phyloP scores from a whole-genome alignment of 1,140 invertebrate species.

The Mycetomoellerius zeteki region DNA sequence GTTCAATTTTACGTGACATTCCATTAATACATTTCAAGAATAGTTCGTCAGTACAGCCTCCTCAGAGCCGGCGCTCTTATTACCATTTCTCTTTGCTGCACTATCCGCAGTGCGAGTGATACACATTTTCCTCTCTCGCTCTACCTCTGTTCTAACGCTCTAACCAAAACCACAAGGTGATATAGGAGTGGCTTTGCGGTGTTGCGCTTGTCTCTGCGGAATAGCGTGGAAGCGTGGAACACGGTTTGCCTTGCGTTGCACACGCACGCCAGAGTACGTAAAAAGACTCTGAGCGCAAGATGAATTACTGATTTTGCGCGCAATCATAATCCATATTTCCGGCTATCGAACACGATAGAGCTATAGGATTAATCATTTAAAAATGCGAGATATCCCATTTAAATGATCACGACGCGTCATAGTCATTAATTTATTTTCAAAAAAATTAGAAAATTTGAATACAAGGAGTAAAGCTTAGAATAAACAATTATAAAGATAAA shows the following conservation, averaged over 20 bases:
- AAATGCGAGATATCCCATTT: neutral
- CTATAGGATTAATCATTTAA: neutral
- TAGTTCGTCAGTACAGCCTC: slow-evolving; percentile 34
- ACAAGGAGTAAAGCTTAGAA: neutral
- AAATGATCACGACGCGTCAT: neutral
- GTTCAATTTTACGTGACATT: slow-evolving; percentile 15
- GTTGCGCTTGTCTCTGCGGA: slow-evolving; percentile 65
- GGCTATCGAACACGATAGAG: neutral
- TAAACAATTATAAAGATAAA: neutral
- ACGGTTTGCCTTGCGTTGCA: slow-evolving; percentile 65
- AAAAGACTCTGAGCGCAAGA: slow-evolving; percentile 49
- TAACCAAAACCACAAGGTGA: slow-evolving; percentile 78
- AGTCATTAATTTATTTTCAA: neutral
- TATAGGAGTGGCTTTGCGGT: slow-evolving; percentile 81
- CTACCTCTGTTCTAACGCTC: slow-evolving; percentile 13
- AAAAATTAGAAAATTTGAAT: neutral
- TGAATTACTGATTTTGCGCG: slow-evolving; percentile 48
- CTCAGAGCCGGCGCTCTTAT: slow-evolving; percentile 34
- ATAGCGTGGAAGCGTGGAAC: slow-evolving; percentile 73
- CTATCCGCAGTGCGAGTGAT: slow-evolving; percentile 37
- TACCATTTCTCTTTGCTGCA: slow-evolving; percentile 40
- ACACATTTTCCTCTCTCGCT: slow-evolving; percentile 36
- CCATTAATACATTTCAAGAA: slow-evolving; percentile 42
- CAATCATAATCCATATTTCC: slow-evolving; percentile 21
- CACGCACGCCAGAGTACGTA: slow-evolving; percentile 58